Percentiles rank a stretch among this genome's conserved stretches.
These are phyloP conservation scores for Tenualosa thibaudeaui DNA, from an alignment of 2,797 vertebrate genomes.

Conservation along the genomic window DNA sequence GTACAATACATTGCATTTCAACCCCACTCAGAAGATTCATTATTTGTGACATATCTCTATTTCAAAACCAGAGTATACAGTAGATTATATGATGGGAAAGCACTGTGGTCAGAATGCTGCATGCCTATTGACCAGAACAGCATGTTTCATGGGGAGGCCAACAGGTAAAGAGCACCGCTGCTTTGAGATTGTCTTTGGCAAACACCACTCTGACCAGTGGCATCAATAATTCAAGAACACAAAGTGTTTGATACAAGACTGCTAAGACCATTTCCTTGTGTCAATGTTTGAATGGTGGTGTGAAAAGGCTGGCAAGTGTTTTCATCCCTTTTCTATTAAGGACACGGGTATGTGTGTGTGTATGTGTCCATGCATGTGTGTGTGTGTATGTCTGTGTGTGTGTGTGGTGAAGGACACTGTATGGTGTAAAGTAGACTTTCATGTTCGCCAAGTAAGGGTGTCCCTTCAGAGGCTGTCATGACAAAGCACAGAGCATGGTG, in stretches of 20 bases:
- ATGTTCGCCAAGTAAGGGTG: not conserved
- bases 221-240: slow-evolving; percentile 23
- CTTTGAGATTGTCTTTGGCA: slow-evolving; percentile 10
- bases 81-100: not conserved
- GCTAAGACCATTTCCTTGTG: slow-evolving; percentile 20
- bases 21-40: not conserved
- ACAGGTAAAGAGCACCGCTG: slow-evolving; percentile 11
- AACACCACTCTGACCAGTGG: not conserved
- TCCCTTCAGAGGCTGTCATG: not conserved
- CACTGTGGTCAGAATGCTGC: not conserved
- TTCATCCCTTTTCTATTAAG: not conserved
- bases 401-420: not conserved
- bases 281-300: slow-evolving; percentile 19
- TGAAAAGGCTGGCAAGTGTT: slow-evolving; percentile 6
- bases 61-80: not conserved
- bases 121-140: not conserved
- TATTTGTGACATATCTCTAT: not conserved
- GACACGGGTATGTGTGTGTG: not conserved
- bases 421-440: slow-evolving; percentile 11
- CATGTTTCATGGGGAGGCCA: not conserved
- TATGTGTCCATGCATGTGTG: not conserved
- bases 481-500: slow-evolving; percentile 2
- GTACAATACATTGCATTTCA: not conserved
- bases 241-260: slow-evolving; percentile 26
- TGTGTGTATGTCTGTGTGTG: not conserved